Percentiles rank a stretch among this genome's conserved stretches.
These are phyloP conservation scores for Apis laboriosa DNA, from an alignment of 1,140 invertebrate species.

Conservation along the genomic window DNA sequence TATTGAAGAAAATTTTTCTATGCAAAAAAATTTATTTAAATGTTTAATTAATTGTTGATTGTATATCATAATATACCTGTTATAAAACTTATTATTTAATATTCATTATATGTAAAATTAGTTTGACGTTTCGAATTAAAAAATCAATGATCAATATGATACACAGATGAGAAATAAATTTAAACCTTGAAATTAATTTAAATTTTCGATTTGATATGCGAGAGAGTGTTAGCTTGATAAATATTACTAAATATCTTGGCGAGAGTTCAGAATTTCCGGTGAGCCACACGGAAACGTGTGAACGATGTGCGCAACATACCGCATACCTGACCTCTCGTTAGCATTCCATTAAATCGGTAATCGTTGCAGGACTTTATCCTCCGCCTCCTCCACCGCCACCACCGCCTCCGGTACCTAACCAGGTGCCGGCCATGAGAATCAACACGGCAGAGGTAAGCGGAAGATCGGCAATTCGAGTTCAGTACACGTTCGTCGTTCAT, in stretches of 20 bases:
- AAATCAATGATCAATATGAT: too few species aligned
- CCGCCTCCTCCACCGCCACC: constrained; percentile 79
- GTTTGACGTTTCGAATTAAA: too few species aligned
- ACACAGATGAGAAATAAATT: too few species aligned
- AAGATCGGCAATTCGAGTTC: not conserved
- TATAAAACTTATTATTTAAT: too few species aligned
- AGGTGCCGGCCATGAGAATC: constrained; percentile 81
- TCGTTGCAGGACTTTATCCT: constrained; percentile 74
- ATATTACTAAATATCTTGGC: not conserved
- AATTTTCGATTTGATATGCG: too few species aligned
- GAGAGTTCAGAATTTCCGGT: not conserved
- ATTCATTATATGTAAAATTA: too few species aligned
- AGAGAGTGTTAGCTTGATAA: too few species aligned
- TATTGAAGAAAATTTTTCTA: too few species aligned
- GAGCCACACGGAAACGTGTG: not conserved
- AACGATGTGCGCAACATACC: not conserved
- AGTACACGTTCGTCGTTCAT: constrained; percentile 12
- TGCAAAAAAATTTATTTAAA: too few species aligned
- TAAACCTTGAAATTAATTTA: too few species aligned
- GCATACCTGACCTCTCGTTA: constrained; percentile 9
- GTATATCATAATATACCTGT: too few species aligned
- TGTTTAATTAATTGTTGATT: too few species aligned
- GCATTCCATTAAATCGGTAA: constrained; percentile 38
- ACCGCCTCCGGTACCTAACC: constrained; percentile 80
- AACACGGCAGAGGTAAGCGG: constrained; percentile 79